Base-by-base conservation (phyloP, 2,797 vertebrate species). In the Pempheris klunzingeri region DNA sequence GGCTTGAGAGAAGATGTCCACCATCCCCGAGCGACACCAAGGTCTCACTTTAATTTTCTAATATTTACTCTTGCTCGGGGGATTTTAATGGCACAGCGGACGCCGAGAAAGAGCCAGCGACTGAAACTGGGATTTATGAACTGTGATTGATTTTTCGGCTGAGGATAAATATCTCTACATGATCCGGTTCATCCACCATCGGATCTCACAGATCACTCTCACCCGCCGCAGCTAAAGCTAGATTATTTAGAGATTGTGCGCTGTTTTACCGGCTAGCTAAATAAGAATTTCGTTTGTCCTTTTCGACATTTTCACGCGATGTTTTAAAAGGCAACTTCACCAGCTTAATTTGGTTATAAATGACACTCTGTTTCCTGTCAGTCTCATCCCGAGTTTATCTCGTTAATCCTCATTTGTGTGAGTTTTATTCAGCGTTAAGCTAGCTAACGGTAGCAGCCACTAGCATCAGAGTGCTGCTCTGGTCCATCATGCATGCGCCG, bases 401-500 rank as follows among this genome's bases (percentile, higher is more conserved):
- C 49, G n/a, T 15, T 90, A 84, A 88, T 90, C 88, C 84, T 32
- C 68, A 55, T 20, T 41, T 46, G 74, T 61, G 64, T 9, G 68
- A 32, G 72, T 61, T 77, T 60, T 28, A 46, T n/a, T 46, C 30
- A 65, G 59, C 63, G 39, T n/a, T n/a, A n/a, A 55, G 67, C 4
- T 54, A 52, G 86, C 87, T 81, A 82, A 74, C 77, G 62, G 65
- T 50, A 30, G 78, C 68, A 9, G 26, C 60, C 24, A 36, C 77
- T 62, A 46, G 70, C 75, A 43, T 49, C 55, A 5, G 55, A n/a
- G n/a, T 24, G 73, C 82, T 32, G 69, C 67, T 60, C 39, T 50
- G 44, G 76, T 17, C 76, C 83, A 79, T 72, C 90, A 90, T 91
- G 90, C 80, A 58, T 46, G 84, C 82, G 54, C 82, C 46, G 82